Base-by-base conservation (phyloP, 1,140 invertebrate species). In the Pemphigus obesinymphae region DNA sequence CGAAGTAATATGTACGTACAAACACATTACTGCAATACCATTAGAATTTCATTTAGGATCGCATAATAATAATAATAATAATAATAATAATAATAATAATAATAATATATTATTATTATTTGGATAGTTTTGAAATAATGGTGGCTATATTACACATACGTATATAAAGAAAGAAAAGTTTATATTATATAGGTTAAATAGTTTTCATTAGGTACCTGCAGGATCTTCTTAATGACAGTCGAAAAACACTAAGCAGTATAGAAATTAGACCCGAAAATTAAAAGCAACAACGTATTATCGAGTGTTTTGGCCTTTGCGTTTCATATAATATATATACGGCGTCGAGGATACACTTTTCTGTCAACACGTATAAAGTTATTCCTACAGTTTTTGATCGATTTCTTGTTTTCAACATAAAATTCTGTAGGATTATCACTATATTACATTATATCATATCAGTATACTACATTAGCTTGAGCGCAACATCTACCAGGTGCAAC, bases 251-350 rank as follows among this genome's bases (percentile, higher is more conserved):
- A 70, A 45, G 45, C 68, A 70, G 40, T 45, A 45, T 45, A 45
- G 37, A 43, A 70, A 45, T 45, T 45, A 70, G 23, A 70, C 40
- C 68, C 40, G 45, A 70, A 70, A 70, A 40, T 70, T 70, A 45
- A 45, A 70, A 70, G 66, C 43, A 70, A 70, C 23, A 45, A 43
- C 68, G n/a, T 40, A 45, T 70, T 70, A 70, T 70, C 68, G 15
- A 45, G 68, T 70, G 6, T 20, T 66, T n/a, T n/a, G 13, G 10
- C 43, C 13, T 45, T 43, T 45, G 40, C 6, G 40, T 45, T 70
- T 70, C 23, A 43, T 43, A 43, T 23, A n/a, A 8, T 17, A 8
- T 17, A 40, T 23, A 23, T 13, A 37, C 20, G 3, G 3, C 11
- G 2, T 0, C 13, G n/a, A 3, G 23, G 7, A 37, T 26, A 45